These are phyloP conservation scores for Zophobas atratus DNA, from an alignment of 1,140 invertebrate genomes.

Conservation along the genomic window DNA sequence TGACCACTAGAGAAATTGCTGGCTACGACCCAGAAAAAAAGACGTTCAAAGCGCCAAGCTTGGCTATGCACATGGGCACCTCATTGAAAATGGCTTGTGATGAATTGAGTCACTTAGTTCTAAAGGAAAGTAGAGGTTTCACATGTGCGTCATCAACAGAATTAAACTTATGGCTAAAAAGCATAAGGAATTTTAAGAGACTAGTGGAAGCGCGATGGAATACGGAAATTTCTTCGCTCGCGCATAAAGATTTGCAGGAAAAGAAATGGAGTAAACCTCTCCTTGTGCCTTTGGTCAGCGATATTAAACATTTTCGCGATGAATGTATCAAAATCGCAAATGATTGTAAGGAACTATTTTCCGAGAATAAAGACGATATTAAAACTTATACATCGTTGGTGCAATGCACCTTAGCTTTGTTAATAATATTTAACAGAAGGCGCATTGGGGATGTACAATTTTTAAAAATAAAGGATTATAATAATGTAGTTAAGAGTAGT, in stretches of 20 bases:
- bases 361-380: slow-evolving; percentile 20
- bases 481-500: slow-evolving; percentile 46
- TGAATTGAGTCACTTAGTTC: slow-evolving; percentile 34
- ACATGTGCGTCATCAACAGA: slow-evolving; percentile 18
- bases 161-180: slow-evolving; percentile 1
- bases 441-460: slow-evolving; percentile 58
- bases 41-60: slow-evolving; percentile 38
- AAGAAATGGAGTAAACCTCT: slow-evolving; percentile 55
- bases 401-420: slow-evolving; percentile 43
- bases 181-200: slow-evolving; percentile 35
- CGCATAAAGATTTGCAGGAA: slow-evolving; percentile 56
- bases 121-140: slow-evolving; percentile 30
- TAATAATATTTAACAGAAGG: slow-evolving; percentile 57
- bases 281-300: slow-evolving; percentile 53
- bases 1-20: slow-evolving; percentile 4
- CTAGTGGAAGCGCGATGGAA: slow-evolving; percentile 44
- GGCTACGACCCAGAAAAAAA: slow-evolving; percentile 44
- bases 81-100: slow-evolving; percentile 33
- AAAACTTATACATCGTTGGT: slow-evolving; percentile 43
- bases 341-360: slow-evolving; percentile 17
- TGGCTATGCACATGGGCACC: slow-evolving; percentile 43
- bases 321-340: slow-evolving; percentile 44
- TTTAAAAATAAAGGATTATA: slow-evolving; percentile 56
- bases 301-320: slow-evolving; percentile 49
- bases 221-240: slow-evolving; percentile 50